Evolutionary conservation across 2,113 vertebrate genomes (phyloP).

Genomic region (Xyrauchen texanus): DNA sequence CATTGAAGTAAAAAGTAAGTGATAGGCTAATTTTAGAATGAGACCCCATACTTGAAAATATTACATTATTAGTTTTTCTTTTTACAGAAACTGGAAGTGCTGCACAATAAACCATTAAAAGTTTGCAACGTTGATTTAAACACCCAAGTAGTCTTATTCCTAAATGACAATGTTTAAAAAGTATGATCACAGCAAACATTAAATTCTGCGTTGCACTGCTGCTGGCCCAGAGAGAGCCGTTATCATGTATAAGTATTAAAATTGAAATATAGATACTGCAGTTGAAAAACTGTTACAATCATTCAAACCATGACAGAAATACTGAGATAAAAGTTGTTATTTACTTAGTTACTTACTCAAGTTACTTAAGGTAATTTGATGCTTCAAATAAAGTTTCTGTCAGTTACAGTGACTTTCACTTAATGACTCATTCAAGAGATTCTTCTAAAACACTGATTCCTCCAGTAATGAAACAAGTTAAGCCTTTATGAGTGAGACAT

Average conservation of each 20-base stretch:
- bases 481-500: too few species aligned
- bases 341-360: neutral
- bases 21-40: conserved; percentile 10
- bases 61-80: neutral
- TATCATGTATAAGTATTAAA: neutral
- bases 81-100: neutral
- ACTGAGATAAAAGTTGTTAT: neutral
- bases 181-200: neutral
- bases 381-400: conserved; percentile 5
- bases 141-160: neutral
- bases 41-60: conserved; percentile 1
- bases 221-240: neutral
- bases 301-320: neutral
- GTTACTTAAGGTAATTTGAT: neutral
- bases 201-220: conserved; percentile 1
- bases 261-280: neutral
- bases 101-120: neutral
- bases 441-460: conserved; percentile 10
- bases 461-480: neutral
- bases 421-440: neutral
- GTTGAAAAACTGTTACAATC: neutral
- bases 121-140: neutral
- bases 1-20: conserved; percentile 11
- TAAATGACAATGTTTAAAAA: conserved; percentile 10
- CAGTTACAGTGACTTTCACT: neutral